Base-by-base conservation (phyloP, 92 coral and sea anemone genomes). In the Palythoa grandiflora region DNA sequence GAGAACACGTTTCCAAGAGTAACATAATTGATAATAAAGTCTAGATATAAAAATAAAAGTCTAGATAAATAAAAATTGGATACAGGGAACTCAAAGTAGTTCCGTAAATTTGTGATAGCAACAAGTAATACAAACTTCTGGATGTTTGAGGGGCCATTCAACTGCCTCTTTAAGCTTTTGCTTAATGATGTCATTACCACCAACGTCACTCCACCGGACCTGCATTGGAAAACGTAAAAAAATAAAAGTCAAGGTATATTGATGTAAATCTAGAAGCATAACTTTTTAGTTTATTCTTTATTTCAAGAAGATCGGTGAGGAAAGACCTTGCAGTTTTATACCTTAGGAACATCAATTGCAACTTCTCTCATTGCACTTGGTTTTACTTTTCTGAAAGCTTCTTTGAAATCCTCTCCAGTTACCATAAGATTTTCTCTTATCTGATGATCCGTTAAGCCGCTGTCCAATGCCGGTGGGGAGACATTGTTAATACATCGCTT, bases 351-450 rank as follows among this genome's bases (percentile, higher is more conserved):
- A 76, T 97, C 98, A 71, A 95, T 90, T 19, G 99, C 94, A 47
- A 97, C 98, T 90, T 97, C 99, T 37, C 99, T 93, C 98, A 97
- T 92, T 65, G 98, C 99, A 78, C 99, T 97, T 13, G 99, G 99
- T 40, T 96, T 94, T 28, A 95, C 95, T 76, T 94, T 91, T 65
- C 92, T 89, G 80, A 97, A 97, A n/a, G 98, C 98, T 52, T 90
- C 92, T 88, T 90, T 91, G 87, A 95, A 60, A 88, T 97, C 98
- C 28, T 95, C 93, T 21, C 75, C 21, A 11, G 95, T 92, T 50
- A 97, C 90, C 89, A 91, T 73, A 20, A 97, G 91, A 10, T 74
- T 84, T 60, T 88, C 79, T 81, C 90, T 87, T 16, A 92, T 19
- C 36, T 66, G 61, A 16, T 86, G 86, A 76, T 91, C 98, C 40